These are phyloP conservation scores for Gerris buenoi DNA, from an alignment of 1,140 invertebrate species.

Conservation along the genomic window DNA sequence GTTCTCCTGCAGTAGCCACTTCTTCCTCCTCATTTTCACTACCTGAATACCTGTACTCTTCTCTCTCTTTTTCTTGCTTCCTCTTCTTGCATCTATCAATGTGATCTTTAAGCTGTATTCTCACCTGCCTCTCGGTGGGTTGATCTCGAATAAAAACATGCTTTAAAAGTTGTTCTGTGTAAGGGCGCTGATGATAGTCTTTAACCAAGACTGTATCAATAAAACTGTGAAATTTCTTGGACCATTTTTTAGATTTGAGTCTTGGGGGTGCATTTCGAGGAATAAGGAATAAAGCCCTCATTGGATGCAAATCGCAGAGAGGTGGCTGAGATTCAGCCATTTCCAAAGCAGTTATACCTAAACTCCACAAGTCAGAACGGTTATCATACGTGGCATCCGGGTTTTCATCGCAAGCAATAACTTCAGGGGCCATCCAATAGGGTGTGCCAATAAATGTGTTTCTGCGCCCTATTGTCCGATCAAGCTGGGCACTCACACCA, in stretches of 20 bases:
- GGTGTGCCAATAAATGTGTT: constrained; percentile 99
- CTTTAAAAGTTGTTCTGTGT: constrained; percentile 93
- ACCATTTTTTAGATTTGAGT: constrained; percentile 97
- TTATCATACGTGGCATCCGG: constrained; percentile 99
- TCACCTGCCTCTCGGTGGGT: constrained; percentile 90
- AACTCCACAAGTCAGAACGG: constrained; percentile 93
- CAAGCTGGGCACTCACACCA: constrained; percentile 97
- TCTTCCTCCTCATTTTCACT: constrained; percentile 82
- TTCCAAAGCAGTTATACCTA: constrained; percentile 96
- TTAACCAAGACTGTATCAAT: constrained; percentile 84
- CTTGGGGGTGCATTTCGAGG: constrained; percentile 92
- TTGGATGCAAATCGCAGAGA: constrained; percentile 96
- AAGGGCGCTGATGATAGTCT: constrained; percentile 94
- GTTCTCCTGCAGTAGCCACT: constrained; percentile 65
- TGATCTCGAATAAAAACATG: constrained; percentile 96
- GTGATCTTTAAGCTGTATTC: constrained; percentile 97
- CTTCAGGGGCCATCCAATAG: constrained; percentile 94
- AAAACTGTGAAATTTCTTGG: constrained; percentile 85
- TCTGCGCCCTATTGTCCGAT: constrained; percentile 92
- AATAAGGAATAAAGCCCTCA: constrained; percentile 96
- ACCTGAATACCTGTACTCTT: constrained; percentile 65
- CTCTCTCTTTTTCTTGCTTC: constrained; percentile 63
- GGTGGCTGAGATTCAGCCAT: constrained; percentile 99
- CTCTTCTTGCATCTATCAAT: constrained; percentile 93
- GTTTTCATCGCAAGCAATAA: constrained; percentile 99